Base-by-base conservation (phyloP, 2,797 vertebrate genomes). In the Scyliorhinus canicula region DNA sequence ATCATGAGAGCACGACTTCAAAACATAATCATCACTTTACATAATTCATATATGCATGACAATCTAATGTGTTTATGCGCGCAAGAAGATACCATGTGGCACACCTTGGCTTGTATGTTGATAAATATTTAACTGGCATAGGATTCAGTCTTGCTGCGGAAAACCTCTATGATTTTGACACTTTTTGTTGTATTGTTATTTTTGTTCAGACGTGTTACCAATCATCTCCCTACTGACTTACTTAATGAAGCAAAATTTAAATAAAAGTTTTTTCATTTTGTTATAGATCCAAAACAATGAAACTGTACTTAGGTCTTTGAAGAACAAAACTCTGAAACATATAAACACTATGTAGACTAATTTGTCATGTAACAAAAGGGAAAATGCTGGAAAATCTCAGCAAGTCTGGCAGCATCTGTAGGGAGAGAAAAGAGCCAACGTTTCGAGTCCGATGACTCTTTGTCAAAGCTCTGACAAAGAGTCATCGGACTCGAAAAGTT, bases 41-140 rank as follows among this genome's bases (percentile, higher is more conserved):
- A 94, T 74, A 94, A 71, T 94, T 71, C 67, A 71, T n/a, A 71
- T 21, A 74, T 94, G 44, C 28, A 94, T n/a, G 21, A 94, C 35
- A 12, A 35, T 94, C 67, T 93, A 69, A 52, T 74, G 67, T 47
- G 50, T 35, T 69, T 44, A 69, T 71, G 31, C 55, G 47, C 26
- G 50, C 40, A 31, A 40, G 44, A 63, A 69, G 40, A 44, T 69
- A 93, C 28, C 44, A 94, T 94, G 14, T 71, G 44, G 67, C 31
- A 94, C 12, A n/a, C 31, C 67, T 44, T 93, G 26, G 47, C 12
- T 47, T 94, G 28, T 40, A 74, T 52, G 55, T 94, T 74, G 24
- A 69, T 47, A 69, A 31, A 94, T 74, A 94, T 71, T 94, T 94
- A 74, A 40, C 67, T 94, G 47, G 35, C 50, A 19, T 52, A 94